Evolutionary conservation across 2,888 invertebrate genomes (phyloP).

Genomic region (Eupithecia tripunctaria): DNA sequence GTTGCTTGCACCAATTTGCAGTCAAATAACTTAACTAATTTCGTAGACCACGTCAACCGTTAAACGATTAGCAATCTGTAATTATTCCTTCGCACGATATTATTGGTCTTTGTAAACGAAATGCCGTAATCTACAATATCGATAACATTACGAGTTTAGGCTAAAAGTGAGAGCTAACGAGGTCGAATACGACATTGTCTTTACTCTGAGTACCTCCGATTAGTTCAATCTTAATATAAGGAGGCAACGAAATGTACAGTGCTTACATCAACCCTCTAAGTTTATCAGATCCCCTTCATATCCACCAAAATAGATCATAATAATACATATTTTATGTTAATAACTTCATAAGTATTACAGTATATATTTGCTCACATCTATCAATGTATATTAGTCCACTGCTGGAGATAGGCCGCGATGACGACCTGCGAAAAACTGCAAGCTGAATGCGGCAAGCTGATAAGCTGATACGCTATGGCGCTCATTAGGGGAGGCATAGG

Average conservation of each 20-base stretch:
- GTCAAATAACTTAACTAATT: conserved; percentile 19
- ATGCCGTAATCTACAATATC: conserved; percentile 34
- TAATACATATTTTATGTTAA: background rate
- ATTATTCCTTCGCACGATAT: conserved; percentile 36
- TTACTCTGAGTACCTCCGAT: conserved; percentile 38
- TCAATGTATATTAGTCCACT: too few species aligned
- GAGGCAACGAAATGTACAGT: background rate
- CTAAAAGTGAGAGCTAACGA: conserved; percentile 69
- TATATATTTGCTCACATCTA: too few species aligned
- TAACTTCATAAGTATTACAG: too few species aligned
- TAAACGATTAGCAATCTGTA: conserved; percentile 29
- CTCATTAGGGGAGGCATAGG: background rate
- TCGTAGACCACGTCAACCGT: conserved; percentile 27
- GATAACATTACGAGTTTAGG: conserved; percentile 48
- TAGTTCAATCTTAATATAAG: background rate
- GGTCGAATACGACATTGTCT: conserved; percentile 50
- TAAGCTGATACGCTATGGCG: background rate
- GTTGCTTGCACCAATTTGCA: background rate
- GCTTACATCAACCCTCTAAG: background rate
- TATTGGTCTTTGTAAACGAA: conserved; percentile 23
- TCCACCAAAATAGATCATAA: background rate
- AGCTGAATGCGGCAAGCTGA: background rate
- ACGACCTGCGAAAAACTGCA: background rate
- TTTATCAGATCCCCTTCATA: background rate
- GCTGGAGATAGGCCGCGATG: background rate